phyloP scores from a whole-genome alignment of 2,113 vertebrate species.

The Gymnocephalus cernua region DNA sequence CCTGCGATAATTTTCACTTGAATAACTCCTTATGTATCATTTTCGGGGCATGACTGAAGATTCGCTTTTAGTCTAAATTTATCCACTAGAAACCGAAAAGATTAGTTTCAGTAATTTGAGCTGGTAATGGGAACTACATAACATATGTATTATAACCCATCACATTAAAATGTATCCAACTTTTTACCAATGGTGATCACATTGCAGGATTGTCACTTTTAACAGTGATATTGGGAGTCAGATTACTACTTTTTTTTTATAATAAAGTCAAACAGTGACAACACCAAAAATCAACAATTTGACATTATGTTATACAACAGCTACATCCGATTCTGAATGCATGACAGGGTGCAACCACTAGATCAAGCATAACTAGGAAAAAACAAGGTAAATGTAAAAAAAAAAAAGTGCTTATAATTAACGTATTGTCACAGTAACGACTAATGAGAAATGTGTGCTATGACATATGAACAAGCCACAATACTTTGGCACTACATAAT shows the following conservation, averaged over 20 bases:
- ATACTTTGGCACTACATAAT: conserved; percentile 39
- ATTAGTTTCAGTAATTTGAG: neutral
- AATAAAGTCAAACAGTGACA: neutral
- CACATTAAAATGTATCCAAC: neutral
- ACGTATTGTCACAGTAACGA: neutral
- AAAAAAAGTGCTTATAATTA: too few species aligned
- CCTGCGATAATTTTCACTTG: conserved; percentile 16
- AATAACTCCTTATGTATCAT: conserved; percentile 10
- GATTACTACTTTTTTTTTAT: neutral
- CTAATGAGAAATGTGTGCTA: neutral
- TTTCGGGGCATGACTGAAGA: conserved; percentile 12
- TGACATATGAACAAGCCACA: neutral
- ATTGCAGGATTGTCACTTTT: neutral
- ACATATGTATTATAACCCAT: neutral
- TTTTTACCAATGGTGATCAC: neutral
- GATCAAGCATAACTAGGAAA: neutral
- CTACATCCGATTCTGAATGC: neutral
- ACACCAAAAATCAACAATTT: neutral
- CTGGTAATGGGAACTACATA: neutral
- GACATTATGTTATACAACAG: neutral
- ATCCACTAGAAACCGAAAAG: neutral
- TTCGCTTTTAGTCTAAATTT: conserved; percentile 27
- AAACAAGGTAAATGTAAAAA: neutral
- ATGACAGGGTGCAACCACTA: conserved; percentile 22
- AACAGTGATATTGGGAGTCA: neutral